phyloP scores from a whole-genome alignment of 2,113 vertebrate species.

The Cyprinodon brontotheroides region DNA sequence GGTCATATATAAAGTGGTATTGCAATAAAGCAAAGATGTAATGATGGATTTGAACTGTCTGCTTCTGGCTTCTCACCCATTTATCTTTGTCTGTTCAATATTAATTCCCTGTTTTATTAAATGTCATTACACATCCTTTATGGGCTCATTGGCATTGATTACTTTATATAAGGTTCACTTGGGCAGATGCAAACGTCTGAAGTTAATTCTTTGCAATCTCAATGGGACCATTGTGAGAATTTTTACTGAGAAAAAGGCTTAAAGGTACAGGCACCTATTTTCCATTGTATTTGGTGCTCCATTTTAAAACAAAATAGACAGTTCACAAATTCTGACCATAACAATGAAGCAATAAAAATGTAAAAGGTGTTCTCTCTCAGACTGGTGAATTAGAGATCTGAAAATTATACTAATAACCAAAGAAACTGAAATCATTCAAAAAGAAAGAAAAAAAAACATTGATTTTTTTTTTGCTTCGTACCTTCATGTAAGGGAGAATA shows the following conservation, averaged over 20 bases:
- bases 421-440: slow-evolving; percentile 43
- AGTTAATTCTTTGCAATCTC: background rate
- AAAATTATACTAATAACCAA: slow-evolving; percentile 17
- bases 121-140: background rate
- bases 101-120: background rate
- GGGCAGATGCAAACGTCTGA: background rate
- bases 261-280: background rate
- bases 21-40: background rate
- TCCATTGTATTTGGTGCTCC: slow-evolving; percentile 32
- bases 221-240: background rate
- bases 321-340: slow-evolving; percentile 19
- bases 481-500: background rate
- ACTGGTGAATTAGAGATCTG: background rate
- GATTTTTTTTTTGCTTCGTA: slow-evolving; percentile 23
- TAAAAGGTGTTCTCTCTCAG: background rate
- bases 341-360: slow-evolving; percentile 22
- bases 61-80: background rate
- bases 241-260: background rate
- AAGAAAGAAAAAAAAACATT: slow-evolving; percentile 4
- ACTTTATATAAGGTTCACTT: background rate
- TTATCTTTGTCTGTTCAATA: background rate
- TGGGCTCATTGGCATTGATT: background rate
- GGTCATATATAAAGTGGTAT: background rate
- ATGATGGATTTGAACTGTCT: background rate
- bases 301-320: slow-evolving; percentile 39